Evolutionary conservation across 2,888 invertebrate genomes (phyloP).

Genomic region (Folsomia candida): DNA sequence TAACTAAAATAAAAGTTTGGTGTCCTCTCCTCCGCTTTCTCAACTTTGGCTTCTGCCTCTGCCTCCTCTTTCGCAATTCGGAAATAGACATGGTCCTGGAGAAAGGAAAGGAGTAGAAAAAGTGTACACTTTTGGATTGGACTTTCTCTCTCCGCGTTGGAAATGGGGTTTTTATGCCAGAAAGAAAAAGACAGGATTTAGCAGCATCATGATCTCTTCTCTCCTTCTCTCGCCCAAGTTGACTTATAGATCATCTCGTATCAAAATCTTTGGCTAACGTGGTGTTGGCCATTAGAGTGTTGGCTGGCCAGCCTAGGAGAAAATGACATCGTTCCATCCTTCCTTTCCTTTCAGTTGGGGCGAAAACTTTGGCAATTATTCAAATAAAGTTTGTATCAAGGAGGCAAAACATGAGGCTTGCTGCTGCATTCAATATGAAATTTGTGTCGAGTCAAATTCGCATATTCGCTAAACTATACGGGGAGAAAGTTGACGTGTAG

Average conservation of each 20-base stretch:
- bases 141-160: too few relatives aligned
- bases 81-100: neutral
- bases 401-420: neutral
- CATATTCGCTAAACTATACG: too few relatives aligned
- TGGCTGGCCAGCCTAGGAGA: neutral
- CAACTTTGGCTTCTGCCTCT: too few relatives aligned
- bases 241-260: neutral
- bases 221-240: too few relatives aligned
- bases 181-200: neutral
- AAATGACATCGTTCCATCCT: neutral
- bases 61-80: neutral
- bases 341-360: too few relatives aligned
- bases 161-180: neutral
- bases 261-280: neutral
- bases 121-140: too few relatives aligned
- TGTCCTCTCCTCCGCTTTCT: neutral
- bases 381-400: neutral
- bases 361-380: neutral
- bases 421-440: neutral
- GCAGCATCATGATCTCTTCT: neutral
- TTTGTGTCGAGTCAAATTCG: neutral
- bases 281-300: neutral
- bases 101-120: neutral
- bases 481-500: too few relatives aligned
- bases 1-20: neutral